Evolutionary conservation across 2,797 vertebrate species (phyloP).

Genomic region (Yasuhikotakia modesta): DNA sequence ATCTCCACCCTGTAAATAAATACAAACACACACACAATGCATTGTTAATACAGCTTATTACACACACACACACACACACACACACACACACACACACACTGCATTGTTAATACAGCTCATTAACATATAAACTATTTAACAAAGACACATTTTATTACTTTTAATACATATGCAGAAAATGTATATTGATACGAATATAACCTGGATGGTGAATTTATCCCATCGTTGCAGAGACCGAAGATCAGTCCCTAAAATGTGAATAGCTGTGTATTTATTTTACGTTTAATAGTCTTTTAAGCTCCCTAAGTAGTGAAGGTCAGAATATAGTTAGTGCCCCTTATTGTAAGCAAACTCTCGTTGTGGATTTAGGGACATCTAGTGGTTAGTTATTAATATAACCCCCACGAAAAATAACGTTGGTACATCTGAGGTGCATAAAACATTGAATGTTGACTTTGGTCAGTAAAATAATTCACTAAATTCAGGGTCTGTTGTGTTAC

Average conservation of each 20-base stretch:
- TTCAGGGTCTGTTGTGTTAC: neutral
- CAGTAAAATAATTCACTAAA: neutral
- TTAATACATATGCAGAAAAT: neutral
- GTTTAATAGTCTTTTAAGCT: too few species aligned
- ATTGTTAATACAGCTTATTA: too few species aligned
- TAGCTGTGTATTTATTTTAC: too few species aligned
- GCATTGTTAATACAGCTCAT: neutral
- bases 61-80: neutral
- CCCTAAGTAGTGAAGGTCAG: neutral
- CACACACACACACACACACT: neutral
- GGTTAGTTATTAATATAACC: conserved; percentile 8
- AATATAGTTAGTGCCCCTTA: conserved; percentile 19
- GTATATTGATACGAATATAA: neutral
- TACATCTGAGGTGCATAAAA: neutral
- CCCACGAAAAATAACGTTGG: neutral
- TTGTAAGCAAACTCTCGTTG: neutral
- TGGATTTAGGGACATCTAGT: neutral
- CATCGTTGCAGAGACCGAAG: neutral
- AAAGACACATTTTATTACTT: too few species aligned
- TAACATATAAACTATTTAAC: too few species aligned
- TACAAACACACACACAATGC: conserved; percentile 45
- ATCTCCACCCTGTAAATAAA: conserved; percentile 59
- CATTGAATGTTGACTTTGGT: neutral
- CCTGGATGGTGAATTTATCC: neutral
- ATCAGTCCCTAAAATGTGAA: neutral